Evolutionary conservation across 1,140 invertebrate species (phyloP).

Genomic region (Bacillus rossius): DNA sequence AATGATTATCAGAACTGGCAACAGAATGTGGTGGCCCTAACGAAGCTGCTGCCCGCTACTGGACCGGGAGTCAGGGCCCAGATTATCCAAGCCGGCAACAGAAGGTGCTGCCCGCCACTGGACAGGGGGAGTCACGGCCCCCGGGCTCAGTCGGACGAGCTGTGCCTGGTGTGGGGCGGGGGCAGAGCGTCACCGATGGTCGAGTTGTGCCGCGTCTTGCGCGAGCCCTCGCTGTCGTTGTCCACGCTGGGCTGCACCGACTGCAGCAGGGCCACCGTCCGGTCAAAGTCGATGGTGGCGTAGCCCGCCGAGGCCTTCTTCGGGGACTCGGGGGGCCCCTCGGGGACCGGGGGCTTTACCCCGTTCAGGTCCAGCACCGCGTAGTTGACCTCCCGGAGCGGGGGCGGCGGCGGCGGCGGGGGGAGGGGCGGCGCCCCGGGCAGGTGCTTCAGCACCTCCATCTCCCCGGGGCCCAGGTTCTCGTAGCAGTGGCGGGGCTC

Average conservation of each 20-base stretch:
- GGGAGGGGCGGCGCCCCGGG: slow-evolving; percentile 37
- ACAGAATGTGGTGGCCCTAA: too few species aligned
- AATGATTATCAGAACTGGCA: too few species aligned
- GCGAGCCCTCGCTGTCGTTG: slow-evolving; percentile 49
- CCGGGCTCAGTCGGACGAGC: slow-evolving; percentile 5
- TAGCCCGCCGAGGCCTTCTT: slow-evolving; percentile 64
- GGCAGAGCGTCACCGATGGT: slow-evolving; percentile 38
- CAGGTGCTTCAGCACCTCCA: slow-evolving; percentile 34
- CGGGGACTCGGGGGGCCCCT: slow-evolving; percentile 46
- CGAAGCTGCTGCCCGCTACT: too few species aligned
- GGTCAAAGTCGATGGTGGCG: slow-evolving; percentile 90
- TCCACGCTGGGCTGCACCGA: slow-evolving; percentile 50
- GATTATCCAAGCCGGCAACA: too few species aligned
- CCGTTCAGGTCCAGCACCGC: slow-evolving; percentile 66
- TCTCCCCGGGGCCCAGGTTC: slow-evolving; percentile 56
- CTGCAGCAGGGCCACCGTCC: slow-evolving; percentile 78
- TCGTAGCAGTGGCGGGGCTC: slow-evolving; percentile 52
- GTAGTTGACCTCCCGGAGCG: slow-evolving; percentile 56
- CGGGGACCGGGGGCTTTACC: neutral
- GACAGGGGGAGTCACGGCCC: too few species aligned
- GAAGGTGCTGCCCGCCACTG: too few species aligned
- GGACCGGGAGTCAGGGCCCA: too few species aligned
- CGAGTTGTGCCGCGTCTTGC: slow-evolving; percentile 61
- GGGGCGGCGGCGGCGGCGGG: slow-evolving; percentile 35
- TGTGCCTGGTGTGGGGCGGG: neutral